Conservation (phyloP, 2,888 invertebrate species). For the Campopleginae sp. region DNA sequence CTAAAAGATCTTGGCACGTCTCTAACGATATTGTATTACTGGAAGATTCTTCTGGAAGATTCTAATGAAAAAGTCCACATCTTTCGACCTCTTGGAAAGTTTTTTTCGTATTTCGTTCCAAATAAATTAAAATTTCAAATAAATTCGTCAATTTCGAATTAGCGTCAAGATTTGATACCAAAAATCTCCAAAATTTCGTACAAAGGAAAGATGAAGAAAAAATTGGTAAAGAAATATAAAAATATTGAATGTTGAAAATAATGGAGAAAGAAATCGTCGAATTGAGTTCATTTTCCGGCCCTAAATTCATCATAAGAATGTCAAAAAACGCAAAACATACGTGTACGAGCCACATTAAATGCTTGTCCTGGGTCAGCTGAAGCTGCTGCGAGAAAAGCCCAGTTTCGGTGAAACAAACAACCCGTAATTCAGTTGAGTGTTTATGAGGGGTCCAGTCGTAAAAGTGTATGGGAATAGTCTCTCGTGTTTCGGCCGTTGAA, state of each 20-base stretch:
- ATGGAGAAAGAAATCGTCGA: background rate
- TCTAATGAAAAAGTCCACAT: background rate
- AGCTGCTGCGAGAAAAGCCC: conserved; percentile 71
- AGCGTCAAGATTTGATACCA: too few relatives aligned
- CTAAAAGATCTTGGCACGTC: conserved; percentile 15
- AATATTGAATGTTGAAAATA: background rate
- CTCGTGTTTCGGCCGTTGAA: conserved; percentile 78
- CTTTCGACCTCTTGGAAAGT: conserved; percentile 1
- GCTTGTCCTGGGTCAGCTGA: conserved; percentile 30
- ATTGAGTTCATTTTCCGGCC: background rate
- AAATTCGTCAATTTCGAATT: background rate
- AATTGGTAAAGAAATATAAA: too few relatives aligned
- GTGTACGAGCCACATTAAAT: conserved; percentile 17
- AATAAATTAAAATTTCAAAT: background rate
- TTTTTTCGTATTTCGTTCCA: background rate
- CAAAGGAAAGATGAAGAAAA: too few relatives aligned
- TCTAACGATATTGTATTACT: conserved; percentile 50
- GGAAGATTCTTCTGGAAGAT: conserved; percentile 28
- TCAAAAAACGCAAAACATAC: background rate
- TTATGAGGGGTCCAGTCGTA: conserved; percentile 81
- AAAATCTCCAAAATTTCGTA: too few relatives aligned
- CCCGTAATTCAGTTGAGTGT: conserved; percentile 82
- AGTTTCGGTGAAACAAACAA: conserved; percentile 81
- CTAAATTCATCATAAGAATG: background rate
- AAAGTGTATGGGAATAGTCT: conserved; percentile 79